phyloP scores from a whole-genome alignment of 2,888 invertebrate genomes.

The Bruchidius siliquastri region DNA sequence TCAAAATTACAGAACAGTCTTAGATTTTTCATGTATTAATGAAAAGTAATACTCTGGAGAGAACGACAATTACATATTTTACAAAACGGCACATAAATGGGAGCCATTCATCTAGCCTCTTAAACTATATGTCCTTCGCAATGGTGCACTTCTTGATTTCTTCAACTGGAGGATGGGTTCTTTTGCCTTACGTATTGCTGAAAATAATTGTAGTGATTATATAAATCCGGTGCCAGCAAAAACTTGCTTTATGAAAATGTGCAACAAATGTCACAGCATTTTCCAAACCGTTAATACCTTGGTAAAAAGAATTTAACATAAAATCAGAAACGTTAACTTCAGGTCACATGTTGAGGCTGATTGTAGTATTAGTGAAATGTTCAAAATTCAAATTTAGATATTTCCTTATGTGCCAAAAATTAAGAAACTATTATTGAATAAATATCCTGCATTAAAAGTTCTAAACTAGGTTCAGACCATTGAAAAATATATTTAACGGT shows the following conservation, averaged over 20 bases:
- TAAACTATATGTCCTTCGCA: slow-evolving; percentile 33
- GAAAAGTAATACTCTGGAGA: slow-evolving; percentile 8
- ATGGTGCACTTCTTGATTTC: slow-evolving; percentile 23
- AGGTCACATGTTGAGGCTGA: too few species aligned
- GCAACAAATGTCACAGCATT: too few species aligned
- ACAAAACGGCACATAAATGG: slow-evolving; percentile 3
- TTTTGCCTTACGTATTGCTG: slow-evolving; percentile 15
- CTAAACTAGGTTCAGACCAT: too few species aligned
- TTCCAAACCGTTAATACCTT: too few species aligned
- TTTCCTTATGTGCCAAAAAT: too few species aligned
- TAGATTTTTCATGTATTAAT: slow-evolving; percentile 9
- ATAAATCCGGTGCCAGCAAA: slow-evolving; percentile 1
- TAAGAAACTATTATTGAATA: too few species aligned
- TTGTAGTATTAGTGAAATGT: too few species aligned
- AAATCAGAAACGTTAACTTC: too few species aligned
- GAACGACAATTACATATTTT: slow-evolving; percentile 14
- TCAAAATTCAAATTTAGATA: too few species aligned
- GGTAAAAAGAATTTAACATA: neutral
- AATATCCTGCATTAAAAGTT: too few species aligned
- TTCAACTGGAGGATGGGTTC: slow-evolving; percentile 12
- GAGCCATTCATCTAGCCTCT: slow-evolving; percentile 26
- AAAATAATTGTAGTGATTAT: slow-evolving; percentile 6
- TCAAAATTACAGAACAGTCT: slow-evolving; percentile 13
- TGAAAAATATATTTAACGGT: neutral
- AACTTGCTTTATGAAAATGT: neutral